Evolutionary conservation across 2,888 invertebrate genomes (phyloP), one percentile per base, ranked within the genome.

Genomic region (Caradrina kadenii): DNA sequence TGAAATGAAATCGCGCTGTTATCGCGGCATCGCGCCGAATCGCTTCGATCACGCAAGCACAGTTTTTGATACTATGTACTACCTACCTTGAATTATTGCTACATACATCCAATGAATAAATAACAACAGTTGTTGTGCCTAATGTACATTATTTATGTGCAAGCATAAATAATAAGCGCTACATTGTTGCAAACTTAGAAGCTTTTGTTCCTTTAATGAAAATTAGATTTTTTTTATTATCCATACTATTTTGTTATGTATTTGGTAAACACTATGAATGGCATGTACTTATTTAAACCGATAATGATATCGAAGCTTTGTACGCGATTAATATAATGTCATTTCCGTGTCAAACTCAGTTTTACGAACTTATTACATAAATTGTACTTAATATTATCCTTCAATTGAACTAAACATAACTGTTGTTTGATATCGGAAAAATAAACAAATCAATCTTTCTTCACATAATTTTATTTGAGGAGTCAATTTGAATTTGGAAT

Each of bases 31-130:
- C 78, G 80, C 80, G 73, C 74, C 72, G 79, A 81, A 86, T 87
- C 73, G 76, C 68, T 77, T 63, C 79, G 74, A 86, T 84, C 89
- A 88, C 89, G 89, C 89, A 80, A 89, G 69, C 68, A 50, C 59
- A 76, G 75, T 80, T 86, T 82, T 82, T 80, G 82, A 83, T 85
- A 82, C 72, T 45, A 45, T 45, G 45, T 69, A 82, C 72, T 7
- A 6, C 4, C 31, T 70, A 76, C 85, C 77, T 82, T 84, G 83
- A 85, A 81, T 83, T 85, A 84, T 85, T 71, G 81, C 81, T 62
- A 66, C 64, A 71, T 76, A 68, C 64, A 71, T 76, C 63, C 76
- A 65, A 76, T 80, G 73, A 81, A 86, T 84, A 83, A 79, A 79
- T 82, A 80, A 78, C 66, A 67, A 67, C 58, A 63, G 66, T 64